Evolutionary conservation across 2,797 vertebrate genomes (phyloP).

Genomic region (Clangula hyemalis): DNA sequence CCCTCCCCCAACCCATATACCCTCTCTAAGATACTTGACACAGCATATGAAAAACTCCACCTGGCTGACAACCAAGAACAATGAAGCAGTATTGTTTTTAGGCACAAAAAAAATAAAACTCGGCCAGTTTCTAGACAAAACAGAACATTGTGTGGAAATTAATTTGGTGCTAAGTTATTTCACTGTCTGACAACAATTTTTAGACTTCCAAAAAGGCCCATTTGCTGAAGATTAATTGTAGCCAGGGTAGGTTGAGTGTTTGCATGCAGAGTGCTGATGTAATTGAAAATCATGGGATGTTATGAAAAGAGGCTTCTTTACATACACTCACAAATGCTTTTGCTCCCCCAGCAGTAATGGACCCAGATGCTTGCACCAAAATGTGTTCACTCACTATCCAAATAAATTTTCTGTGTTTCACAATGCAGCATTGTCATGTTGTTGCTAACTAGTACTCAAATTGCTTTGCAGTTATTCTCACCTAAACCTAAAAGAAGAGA

Average conservation of each 20-base stretch:
- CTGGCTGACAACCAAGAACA: conserved; percentile 78
- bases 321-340: neutral
- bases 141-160: conserved; percentile 70
- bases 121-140: conserved; percentile 75
- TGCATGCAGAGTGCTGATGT: conserved; percentile 9
- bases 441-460: neutral
- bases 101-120: conserved; percentile 71
- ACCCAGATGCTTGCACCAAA: neutral
- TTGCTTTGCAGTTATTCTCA: neutral
- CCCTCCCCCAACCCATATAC: conserved; percentile 10
- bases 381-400: neutral
- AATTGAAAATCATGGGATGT: conserved; percentile 11
- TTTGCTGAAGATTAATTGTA: conserved; percentile 57
- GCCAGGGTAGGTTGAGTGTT: conserved; percentile 24
- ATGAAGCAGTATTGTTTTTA: conserved; percentile 74
- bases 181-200: conserved; percentile 60
- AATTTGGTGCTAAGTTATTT: conserved; percentile 75
- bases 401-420: conserved; percentile 6
- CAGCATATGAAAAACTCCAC: conserved; percentile 63
- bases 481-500: neutral
- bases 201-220: conserved; percentile 54
- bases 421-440: neutral
- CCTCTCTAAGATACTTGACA: conserved; percentile 26
- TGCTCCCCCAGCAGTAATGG: neutral
- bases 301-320: conserved; percentile 28